Conservation (phyloP, 2,113 vertebrate genomes). For the Trematomus loennbergii region DNA sequence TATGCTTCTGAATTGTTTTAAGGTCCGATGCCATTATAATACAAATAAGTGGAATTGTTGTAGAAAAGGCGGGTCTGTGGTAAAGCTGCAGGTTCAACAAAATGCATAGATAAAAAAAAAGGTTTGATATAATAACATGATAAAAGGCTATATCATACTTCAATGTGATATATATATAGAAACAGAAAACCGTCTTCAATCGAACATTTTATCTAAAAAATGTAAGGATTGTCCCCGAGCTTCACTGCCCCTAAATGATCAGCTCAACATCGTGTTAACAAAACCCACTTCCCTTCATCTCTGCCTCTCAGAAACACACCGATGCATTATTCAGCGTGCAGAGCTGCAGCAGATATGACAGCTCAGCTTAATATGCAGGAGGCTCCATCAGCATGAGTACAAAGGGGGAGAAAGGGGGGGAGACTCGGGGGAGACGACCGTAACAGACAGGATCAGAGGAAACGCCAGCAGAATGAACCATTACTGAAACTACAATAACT, state of each 20-base stretch:
- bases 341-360: constrained; percentile 39
- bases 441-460: neutral
- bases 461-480: neutral
- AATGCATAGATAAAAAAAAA: too few relatives aligned
- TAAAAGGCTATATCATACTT: too few relatives aligned
- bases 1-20: too few relatives aligned
- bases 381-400: constrained; percentile 38
- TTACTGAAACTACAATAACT: neutral
- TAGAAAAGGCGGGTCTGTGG: too few relatives aligned
- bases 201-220: too few relatives aligned
- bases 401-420: neutral
- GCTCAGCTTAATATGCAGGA: constrained; percentile 37
- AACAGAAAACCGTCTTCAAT: neutral
- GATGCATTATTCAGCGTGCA: constrained; percentile 44
- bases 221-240: neutral
- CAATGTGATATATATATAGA: neutral
- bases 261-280: neutral
- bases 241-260: neutral
- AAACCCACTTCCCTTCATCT: neutral
- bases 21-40: too few relatives aligned
- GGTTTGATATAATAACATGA: too few relatives aligned
- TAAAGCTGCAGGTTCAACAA: too few relatives aligned
- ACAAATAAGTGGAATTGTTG: too few relatives aligned
- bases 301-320: neutral
- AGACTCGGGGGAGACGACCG: neutral